phyloP scores from a whole-genome alignment of 2,888 invertebrate genomes.

The Tachina grossa region DNA sequence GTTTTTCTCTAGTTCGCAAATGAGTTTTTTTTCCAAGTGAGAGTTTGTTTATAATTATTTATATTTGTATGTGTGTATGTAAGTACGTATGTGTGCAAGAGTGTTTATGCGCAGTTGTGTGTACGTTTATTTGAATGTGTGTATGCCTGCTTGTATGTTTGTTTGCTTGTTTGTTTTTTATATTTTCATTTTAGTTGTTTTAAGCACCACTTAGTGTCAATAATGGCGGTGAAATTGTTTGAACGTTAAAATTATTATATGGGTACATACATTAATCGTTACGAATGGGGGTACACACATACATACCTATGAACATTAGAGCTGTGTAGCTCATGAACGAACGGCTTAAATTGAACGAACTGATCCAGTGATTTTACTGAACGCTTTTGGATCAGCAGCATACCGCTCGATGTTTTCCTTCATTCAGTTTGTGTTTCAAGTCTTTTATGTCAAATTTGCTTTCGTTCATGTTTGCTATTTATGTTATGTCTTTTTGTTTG shows the following conservation, averaged over 20 bases:
- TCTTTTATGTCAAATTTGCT: too few relatives aligned
- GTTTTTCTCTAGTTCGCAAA: conserved; percentile 52
- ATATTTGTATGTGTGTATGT: not conserved
- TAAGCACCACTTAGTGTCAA: conserved; percentile 70
- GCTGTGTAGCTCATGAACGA: too few relatives aligned
- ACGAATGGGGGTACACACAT: not conserved
- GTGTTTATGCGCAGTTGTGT: not conserved
- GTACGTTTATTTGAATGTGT: too few relatives aligned
- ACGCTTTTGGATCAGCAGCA: too few relatives aligned
- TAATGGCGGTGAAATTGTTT: conserved; percentile 71
- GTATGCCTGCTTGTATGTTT: not conserved
- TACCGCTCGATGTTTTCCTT: too few relatives aligned
- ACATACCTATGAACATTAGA: too few relatives aligned
- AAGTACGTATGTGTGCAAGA: not conserved
- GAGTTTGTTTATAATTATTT: not conserved
- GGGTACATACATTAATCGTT: conserved; percentile 2
- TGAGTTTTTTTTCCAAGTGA: conserved; percentile 22
- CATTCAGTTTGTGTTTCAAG: too few relatives aligned
- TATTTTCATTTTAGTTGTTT: conserved; percentile 55
- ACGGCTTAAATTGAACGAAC: too few relatives aligned
- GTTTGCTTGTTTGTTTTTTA: conserved; percentile 36
- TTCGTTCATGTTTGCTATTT: too few relatives aligned
- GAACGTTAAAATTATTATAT: conserved; percentile 66
- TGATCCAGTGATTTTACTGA: too few relatives aligned
- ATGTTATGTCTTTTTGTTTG: too few relatives aligned